Percentiles rank a stretch among this genome's conserved stretches.
These are phyloP conservation scores for Anguilla megastoma DNA, from an alignment of 2,797 vertebrate genomes.

Conservation along the genomic window DNA sequence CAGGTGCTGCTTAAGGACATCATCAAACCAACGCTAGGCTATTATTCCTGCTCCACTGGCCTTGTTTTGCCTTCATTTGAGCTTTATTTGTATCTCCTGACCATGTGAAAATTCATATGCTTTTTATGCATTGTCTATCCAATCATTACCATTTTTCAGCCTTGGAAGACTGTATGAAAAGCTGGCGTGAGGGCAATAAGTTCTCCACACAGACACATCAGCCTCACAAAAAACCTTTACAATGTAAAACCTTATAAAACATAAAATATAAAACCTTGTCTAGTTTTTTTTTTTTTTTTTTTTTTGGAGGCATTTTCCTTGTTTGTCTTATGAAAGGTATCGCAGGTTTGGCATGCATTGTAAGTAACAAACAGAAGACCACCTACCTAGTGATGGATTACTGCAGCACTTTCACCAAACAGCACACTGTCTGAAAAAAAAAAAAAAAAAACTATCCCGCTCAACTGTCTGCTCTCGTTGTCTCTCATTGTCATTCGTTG, in stretches of 20 bases:
- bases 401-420: neutral
- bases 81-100: neutral
- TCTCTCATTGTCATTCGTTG: neutral
- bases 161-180: neutral
- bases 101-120: too few relatives aligned
- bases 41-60: neutral
- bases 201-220: neutral
- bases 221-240: neutral
- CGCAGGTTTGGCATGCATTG: neutral
- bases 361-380: conserved; percentile 19
- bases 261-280: neutral
- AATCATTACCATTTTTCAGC: neutral
- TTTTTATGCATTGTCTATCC: too few relatives aligned
- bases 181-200: neutral
- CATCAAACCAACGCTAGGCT: neutral
- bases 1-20: too few relatives aligned
- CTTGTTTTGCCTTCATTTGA: neutral
- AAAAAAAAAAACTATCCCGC: neutral
- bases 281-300: neutral
- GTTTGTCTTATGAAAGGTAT: conserved; percentile 13
- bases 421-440: conserved; percentile 2
- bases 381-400: conserved; percentile 1
- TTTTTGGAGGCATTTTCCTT: neutral
- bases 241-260: neutral
- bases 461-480: neutral